Base-by-base conservation (phyloP, 2,113 vertebrate genomes). In the Phainopepla nitens region DNA sequence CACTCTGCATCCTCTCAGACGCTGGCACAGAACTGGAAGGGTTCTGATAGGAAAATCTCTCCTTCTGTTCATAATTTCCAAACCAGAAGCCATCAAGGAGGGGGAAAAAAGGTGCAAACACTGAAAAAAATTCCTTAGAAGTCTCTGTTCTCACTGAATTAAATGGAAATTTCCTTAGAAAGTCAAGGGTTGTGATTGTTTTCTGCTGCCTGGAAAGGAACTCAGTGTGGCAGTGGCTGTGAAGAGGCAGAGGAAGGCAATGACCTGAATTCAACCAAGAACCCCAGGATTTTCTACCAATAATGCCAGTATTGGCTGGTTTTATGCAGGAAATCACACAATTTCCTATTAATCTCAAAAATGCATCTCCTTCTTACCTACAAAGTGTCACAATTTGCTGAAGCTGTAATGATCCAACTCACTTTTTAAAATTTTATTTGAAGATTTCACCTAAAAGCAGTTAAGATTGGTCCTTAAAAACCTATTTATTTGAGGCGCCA, bases 161-260 rank as follows among this genome's bases (percentile, higher is more conserved):
- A 41, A 69, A 75, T 13, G 66, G 70, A 82, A 93, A 90, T 11
- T 94, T 91, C 70, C 82, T 94, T 80, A 76, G 90, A 76, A 92
- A 90, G 66, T 44, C 27, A 82, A 54, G 1, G 13, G 27, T 19
- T 2, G 4, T 41, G 53, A 3, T 8, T 28, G 53, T 66, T 72
- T 72, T 10, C 23, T 62, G 51, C 66, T 47, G 6, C 3, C 14
- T 61, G 56, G 76, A 27, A 57, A 36, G 8, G 70, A 36, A 11
- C 5, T 39, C 28, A 13, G 3, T 4, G 3, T 51, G 62, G 21
- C 14, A 16, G 24, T 1, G 33, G 54, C 69, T 44, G 41, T 15
- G 41, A 50, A 14, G 4, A 45, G 44, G 35, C 25, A 47, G 57
- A 70, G 76, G 47, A 5, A 65, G 58, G 64, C 54, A 60, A 6